phyloP scores from a whole-genome alignment of 2,797 vertebrate species.

The Halcyon smyrnensis region DNA sequence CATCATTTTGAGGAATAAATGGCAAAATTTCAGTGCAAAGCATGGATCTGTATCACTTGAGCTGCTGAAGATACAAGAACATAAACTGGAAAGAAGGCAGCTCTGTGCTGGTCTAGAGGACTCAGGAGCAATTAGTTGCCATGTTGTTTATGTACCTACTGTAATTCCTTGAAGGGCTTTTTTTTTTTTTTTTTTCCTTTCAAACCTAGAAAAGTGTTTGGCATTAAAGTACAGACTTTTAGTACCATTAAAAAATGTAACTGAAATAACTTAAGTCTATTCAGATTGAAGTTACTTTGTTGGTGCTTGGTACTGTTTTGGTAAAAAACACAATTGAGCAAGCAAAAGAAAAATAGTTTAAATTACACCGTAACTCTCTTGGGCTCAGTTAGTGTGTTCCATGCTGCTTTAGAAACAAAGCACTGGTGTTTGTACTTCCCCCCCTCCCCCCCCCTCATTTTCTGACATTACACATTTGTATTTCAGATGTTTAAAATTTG shows the following conservation, averaged over 20 bases:
- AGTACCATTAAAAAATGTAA: background rate
- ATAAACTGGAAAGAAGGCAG: fast-evolving
- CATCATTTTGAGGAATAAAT: background rate
- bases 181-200: background rate
- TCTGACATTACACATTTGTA: background rate
- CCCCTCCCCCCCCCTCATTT: background rate
- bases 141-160: background rate
- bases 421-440: background rate
- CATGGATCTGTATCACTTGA: background rate
- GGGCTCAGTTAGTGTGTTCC: background rate
- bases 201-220: background rate
- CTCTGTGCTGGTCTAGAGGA: background rate
- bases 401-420: conserved; percentile 25
- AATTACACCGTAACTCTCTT: conserved; percentile 2
- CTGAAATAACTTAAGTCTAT: background rate
- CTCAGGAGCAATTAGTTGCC: background rate
- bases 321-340: background rate
- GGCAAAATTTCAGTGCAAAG: background rate
- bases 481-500: conserved; percentile 10
- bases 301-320: background rate
- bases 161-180: background rate
- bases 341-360: conserved; percentile 14
- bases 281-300: background rate
- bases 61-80: background rate
- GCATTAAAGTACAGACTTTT: background rate